Conservation (phyloP, 2,888 invertebrate genomes). For the Agrotis exclamationis region DNA sequence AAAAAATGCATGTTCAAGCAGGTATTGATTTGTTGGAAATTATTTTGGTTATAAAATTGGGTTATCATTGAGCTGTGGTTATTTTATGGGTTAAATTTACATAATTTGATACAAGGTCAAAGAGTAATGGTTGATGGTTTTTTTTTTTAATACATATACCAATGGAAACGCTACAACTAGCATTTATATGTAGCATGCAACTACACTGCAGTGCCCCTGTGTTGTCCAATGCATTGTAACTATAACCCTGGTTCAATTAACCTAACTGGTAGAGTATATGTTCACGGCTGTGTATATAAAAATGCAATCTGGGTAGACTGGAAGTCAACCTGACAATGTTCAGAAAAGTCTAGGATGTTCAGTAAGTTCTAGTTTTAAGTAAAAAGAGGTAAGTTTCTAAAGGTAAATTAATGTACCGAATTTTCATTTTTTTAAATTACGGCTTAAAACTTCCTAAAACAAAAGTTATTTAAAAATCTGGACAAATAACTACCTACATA, state of each 20-base stretch:
- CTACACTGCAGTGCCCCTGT: conserved; percentile 70
- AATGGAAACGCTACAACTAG: conserved; percentile 38
- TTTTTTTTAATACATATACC: conserved; percentile 1
- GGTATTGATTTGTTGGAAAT: neutral
- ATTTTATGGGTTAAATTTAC: neutral
- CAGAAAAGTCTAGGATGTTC: conserved; percentile 14
- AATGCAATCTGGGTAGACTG: conserved; percentile 29
- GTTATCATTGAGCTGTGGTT: neutral
- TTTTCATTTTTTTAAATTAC: too few species aligned
- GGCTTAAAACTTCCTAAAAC: too few species aligned
- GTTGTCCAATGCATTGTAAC: conserved; percentile 80
- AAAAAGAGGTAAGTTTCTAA: conserved; percentile 31
- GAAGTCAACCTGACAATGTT: conserved; percentile 3
- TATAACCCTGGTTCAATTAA: conserved; percentile 57
- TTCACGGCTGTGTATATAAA: conserved; percentile 31
- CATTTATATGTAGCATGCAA: conserved; percentile 64
- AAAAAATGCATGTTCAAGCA: conserved; percentile 15
- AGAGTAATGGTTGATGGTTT: neutral
- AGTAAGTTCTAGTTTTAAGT: conserved; percentile 26
- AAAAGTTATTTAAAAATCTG: too few species aligned
- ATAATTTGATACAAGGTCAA: neutral
- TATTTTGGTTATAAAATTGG: neutral
- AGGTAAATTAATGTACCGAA: neutral
- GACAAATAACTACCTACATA: too few species aligned
- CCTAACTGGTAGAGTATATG: conserved; percentile 15